Conservation (phyloP, 1,140 invertebrate species). For the Coptotermes formosanus region DNA sequence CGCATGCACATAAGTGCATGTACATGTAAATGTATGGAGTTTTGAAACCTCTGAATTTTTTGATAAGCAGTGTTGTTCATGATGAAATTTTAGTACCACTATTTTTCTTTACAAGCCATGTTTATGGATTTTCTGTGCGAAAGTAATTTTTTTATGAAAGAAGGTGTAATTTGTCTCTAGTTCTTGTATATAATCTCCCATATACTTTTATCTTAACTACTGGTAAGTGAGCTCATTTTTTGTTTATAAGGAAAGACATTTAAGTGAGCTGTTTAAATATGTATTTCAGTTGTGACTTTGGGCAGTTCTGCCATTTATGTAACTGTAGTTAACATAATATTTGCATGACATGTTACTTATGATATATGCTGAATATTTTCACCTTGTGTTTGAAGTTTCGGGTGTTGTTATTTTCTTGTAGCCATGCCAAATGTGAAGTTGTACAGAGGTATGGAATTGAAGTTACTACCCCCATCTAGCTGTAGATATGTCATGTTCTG, state of each 20-base stretch:
- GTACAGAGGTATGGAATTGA: conserved; percentile 36
- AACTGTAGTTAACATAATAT: neutral
- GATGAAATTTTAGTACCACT: too few relatives aligned
- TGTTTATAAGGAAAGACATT: neutral
- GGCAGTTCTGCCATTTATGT: neutral
- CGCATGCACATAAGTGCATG: too few relatives aligned
- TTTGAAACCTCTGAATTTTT: too few relatives aligned
- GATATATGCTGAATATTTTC: neutral
- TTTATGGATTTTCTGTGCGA: too few relatives aligned
- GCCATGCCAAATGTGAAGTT: conserved; percentile 37
- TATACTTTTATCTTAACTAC: too few relatives aligned
- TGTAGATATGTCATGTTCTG: neutral
- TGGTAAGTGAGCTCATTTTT: neutral
- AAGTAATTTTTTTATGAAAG: too few relatives aligned
- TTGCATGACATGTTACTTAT: conserved; percentile 1
- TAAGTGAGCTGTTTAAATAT: neutral
- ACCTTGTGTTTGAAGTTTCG: neutral
- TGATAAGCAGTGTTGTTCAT: too few relatives aligned
- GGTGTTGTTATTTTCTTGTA: conserved; percentile 35
- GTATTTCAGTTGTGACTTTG: neutral
- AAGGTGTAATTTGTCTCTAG: too few relatives aligned
- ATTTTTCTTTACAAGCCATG: too few relatives aligned
- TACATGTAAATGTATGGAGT: too few relatives aligned
- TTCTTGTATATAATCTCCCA: too few relatives aligned
- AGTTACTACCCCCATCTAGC: neutral